Percentiles rank a stretch among this genome's conserved stretches.
Conservation (phyloP, 2,888 invertebrate species). For the Sphaerophoria taeniata region DNA sequence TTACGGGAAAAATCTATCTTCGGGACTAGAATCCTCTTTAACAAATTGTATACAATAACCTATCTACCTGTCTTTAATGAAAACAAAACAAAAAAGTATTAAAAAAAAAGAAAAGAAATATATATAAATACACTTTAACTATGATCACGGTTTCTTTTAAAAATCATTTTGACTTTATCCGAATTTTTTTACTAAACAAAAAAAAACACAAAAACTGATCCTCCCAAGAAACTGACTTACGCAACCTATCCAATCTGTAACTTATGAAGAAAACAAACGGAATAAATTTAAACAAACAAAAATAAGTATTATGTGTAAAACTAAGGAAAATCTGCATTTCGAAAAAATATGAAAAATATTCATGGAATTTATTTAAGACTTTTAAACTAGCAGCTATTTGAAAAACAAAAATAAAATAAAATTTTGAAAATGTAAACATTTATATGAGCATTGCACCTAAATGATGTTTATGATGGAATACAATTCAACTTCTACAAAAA, state of each 20-base stretch:
- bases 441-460: slow-evolving; percentile 64
- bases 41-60: slow-evolving; percentile 68
- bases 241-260: slow-evolving; percentile 62
- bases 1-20: slow-evolving; percentile 15
- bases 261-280: slow-evolving; percentile 55
- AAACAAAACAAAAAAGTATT: not conserved
- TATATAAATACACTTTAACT: slow-evolving; percentile 29
- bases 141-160: slow-evolving; percentile 65
- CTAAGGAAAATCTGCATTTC: slow-evolving; percentile 57
- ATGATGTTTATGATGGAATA: slow-evolving; percentile 40
- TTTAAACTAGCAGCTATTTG: slow-evolving; percentile 52
- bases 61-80: slow-evolving; percentile 68
- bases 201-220: slow-evolving; percentile 24
- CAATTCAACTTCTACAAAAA: slow-evolving; percentile 33
- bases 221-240: slow-evolving; percentile 38
- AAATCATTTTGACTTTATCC: slow-evolving; percentile 47
- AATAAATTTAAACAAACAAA: slow-evolving; percentile 24
- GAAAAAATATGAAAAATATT: slow-evolving; percentile 35
- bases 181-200: slow-evolving; percentile 38
- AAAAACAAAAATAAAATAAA: slow-evolving; percentile 19
- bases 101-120: not conserved
- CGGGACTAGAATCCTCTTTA: slow-evolving; percentile 31
- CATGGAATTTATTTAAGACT: slow-evolving; percentile 73
- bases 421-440: slow-evolving; percentile 56
- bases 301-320: slow-evolving; percentile 64